A percentile compares a stretch with the other conserved stretches of the same genome.
phyloP scores from a whole-genome alignment of 2,113 vertebrate genomes.

The Zootoca vivipara region DNA sequence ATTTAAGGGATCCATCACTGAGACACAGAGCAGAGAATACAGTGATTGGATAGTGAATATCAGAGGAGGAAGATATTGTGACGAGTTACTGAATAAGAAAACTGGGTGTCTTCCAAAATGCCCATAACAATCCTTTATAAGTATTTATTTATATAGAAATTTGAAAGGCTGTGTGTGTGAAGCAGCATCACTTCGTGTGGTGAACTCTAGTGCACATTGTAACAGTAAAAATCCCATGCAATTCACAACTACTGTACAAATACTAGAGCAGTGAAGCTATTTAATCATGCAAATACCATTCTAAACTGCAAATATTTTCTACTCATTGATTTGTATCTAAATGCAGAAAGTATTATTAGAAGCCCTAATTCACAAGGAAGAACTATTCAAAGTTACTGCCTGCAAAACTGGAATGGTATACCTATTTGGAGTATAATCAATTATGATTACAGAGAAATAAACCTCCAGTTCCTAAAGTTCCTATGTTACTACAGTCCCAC shows the following conservation, averaged over 20 bases:
- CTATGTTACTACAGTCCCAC: too few relatives aligned
- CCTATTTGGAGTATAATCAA: neutral
- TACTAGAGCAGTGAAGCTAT: neutral
- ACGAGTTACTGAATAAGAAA: neutral
- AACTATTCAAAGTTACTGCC: neutral
- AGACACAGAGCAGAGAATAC: neutral
- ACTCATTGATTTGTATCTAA: neutral
- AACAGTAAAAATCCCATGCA: neutral
- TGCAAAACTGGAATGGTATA: neutral
- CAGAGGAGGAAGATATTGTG: neutral
- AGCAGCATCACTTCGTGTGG: neutral
- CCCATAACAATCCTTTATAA: neutral
- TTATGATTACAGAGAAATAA: neutral
- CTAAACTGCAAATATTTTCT: neutral
- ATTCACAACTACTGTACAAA: neutral
- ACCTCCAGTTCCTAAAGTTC: neutral
- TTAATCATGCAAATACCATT: neutral
- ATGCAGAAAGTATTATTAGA: neutral
- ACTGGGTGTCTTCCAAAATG: neutral
- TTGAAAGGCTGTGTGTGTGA: neutral
- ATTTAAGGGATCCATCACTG: neutral
- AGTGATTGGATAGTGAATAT: neutral
- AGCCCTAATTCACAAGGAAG: neutral
- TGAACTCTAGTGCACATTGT: neutral
- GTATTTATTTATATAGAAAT: neutral